Conservation (phyloP, 2,113 vertebrate species). For the Tringa solitaria region DNA sequence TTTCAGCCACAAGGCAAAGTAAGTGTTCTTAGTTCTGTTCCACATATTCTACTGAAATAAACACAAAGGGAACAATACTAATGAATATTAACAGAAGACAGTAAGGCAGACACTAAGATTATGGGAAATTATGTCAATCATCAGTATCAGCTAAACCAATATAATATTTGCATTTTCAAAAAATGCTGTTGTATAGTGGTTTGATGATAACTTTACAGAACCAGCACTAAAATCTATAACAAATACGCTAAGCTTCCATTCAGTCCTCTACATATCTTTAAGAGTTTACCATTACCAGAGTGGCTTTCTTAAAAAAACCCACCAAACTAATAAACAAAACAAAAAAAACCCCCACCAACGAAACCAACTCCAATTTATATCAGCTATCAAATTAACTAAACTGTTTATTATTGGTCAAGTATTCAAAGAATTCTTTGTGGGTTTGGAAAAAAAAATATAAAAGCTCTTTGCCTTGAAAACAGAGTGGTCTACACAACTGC, state of each 20-base stretch:
- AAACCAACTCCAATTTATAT: not conserved
- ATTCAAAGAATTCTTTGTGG: not conserved
- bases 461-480: not conserved
- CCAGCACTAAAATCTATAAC: not conserved
- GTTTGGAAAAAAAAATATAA: not conserved
- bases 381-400: not conserved
- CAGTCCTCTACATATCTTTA: not conserved
- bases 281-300: not conserved
- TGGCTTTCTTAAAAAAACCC: not conserved
- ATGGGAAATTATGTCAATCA: not conserved
- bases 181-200: rapidly evolving
- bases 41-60: not conserved
- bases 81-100: not conserved
- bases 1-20: not conserved
- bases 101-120: not conserved
- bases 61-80: not conserved
- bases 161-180: not conserved
- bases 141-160: not conserved
- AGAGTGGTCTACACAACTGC: not conserved
- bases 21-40: not conserved
- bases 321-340: not conserved
- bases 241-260: not conserved
- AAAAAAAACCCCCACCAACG: too few species aligned
- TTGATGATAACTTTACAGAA: not conserved
- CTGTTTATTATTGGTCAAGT: not conserved